phyloP scores from a whole-genome alignment of 2,888 invertebrate genomes.

The Sarcophaga variegata region DNA sequence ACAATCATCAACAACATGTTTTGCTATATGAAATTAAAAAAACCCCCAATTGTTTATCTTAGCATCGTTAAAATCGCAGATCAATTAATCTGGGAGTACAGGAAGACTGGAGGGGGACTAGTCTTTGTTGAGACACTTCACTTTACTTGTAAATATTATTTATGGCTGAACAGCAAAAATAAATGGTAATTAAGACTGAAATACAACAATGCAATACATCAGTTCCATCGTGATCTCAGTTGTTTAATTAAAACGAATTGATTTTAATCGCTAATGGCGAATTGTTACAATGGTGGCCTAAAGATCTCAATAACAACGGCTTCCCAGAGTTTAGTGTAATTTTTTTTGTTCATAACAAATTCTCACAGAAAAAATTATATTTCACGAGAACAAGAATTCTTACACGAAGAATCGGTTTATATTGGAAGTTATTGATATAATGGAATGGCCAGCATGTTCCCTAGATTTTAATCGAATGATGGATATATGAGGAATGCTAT shows the following conservation, averaged over 20 bases:
- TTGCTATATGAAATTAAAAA: constrained; percentile 12
- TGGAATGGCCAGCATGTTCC: too few relatives aligned
- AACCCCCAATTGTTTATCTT: constrained; percentile 41
- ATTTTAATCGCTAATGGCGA: constrained; percentile 1
- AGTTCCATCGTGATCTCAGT: background rate
- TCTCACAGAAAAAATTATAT: too few relatives aligned
- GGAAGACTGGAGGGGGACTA: constrained; percentile 8
- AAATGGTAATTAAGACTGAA: constrained; percentile 46
- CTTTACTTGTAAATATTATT: constrained; percentile 39
- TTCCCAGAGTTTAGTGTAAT: background rate
- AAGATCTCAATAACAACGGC: background rate
- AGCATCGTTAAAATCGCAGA: constrained; percentile 48
- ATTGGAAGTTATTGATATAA: too few relatives aligned
- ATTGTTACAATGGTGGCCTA: background rate
- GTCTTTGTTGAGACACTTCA: background rate
- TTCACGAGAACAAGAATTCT: too few relatives aligned
- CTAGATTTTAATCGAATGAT: too few relatives aligned
- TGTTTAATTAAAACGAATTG: background rate
- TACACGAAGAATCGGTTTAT: too few relatives aligned
- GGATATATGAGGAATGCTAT: too few relatives aligned
- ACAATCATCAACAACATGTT: background rate
- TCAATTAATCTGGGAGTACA: constrained; percentile 49
- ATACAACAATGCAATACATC: constrained; percentile 14
- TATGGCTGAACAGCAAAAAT: constrained; percentile 19
- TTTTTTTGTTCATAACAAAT: too few relatives aligned